Conservation (phyloP, 2,888 invertebrate genomes). For the Keiferia lycopersicella region DNA sequence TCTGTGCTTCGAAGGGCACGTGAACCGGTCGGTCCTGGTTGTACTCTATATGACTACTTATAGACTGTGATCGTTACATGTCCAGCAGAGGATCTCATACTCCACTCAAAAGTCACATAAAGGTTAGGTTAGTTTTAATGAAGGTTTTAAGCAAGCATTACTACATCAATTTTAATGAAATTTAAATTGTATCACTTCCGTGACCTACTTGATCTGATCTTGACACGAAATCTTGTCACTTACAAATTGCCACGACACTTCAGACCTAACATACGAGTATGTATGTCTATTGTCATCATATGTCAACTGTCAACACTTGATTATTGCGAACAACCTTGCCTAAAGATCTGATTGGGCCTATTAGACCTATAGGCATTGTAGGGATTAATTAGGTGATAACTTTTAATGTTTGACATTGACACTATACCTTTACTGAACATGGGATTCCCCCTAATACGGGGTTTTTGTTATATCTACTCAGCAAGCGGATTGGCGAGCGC, state of each 20-base stretch:
- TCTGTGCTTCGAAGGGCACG: no score
- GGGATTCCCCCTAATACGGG: no score
- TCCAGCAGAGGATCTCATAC: no score
- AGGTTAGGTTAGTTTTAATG: no score
- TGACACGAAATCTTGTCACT: conserved; percentile 30
- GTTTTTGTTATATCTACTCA: no score
- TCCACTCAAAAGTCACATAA: no score
- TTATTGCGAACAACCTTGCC: conserved; percentile 13
- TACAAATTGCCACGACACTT: conserved; percentile 22
- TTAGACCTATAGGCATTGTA: conserved; percentile 5
- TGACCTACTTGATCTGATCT: conserved; percentile 31
- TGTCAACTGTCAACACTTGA: conserved; percentile 20
- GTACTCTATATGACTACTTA: no score
- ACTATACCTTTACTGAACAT: background rate
- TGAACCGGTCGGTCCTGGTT: no score
- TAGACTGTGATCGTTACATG: no score
- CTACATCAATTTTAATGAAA: background rate
- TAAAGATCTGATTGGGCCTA: conserved; percentile 8
- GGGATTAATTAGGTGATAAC: background rate
- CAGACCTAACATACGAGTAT: conserved; percentile 17
- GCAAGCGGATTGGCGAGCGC: no score
- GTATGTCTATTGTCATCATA: conserved; percentile 14
- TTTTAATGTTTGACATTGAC: background rate
- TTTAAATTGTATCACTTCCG: conserved; percentile 1
- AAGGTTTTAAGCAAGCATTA: no score